phyloP scores from a whole-genome alignment of 2,888 invertebrate genomes.

The Drosophila maculinotata region DNA sequence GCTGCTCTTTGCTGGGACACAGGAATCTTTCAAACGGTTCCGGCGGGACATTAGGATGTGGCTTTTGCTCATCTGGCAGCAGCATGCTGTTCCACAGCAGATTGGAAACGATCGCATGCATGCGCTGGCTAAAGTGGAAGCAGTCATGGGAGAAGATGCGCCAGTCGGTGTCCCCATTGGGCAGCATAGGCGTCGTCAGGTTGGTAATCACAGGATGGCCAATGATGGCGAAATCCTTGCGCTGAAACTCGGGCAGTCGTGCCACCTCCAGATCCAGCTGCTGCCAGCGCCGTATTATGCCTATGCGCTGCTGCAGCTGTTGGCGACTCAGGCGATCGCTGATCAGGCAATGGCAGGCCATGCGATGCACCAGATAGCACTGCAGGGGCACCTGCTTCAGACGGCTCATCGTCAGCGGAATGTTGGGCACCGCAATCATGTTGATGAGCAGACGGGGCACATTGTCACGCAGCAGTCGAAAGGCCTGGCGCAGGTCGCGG shows the following conservation, averaged over 20 bases:
- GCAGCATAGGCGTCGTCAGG: slow-evolving; percentile 77
- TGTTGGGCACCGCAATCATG: slow-evolving; percentile 73
- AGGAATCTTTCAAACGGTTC: slow-evolving; percentile 60
- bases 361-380: slow-evolving; percentile 68
- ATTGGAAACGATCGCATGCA: slow-evolving; percentile 86
- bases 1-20: slow-evolving; percentile 81
- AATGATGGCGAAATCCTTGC: slow-evolving; percentile 87
- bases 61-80: slow-evolving; percentile 85
- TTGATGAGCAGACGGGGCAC: slow-evolving; percentile 85
- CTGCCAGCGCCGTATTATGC: slow-evolving; percentile 85
- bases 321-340: slow-evolving; percentile 52
- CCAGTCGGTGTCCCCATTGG: slow-evolving; percentile 85
- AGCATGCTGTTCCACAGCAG: slow-evolving; percentile 87
- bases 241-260: slow-evolving; percentile 79
- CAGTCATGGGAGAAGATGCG: slow-evolving; percentile 87
- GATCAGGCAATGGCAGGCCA: slow-evolving; percentile 79
- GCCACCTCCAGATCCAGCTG: slow-evolving; percentile 86
- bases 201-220: slow-evolving; percentile 85
- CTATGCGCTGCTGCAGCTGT: slow-evolving; percentile 33
- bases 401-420: slow-evolving; percentile 48
- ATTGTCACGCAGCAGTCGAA: slow-evolving; percentile 86
- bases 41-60: slow-evolving; percentile 17
- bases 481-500: slow-evolving; percentile 85
- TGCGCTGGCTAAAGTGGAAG: slow-evolving; percentile 88
- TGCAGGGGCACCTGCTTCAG: slow-evolving; percentile 59